phyloP scores from a whole-genome alignment of 2,888 invertebrate species.

The Ashinkailepas kermadecensis region DNA sequence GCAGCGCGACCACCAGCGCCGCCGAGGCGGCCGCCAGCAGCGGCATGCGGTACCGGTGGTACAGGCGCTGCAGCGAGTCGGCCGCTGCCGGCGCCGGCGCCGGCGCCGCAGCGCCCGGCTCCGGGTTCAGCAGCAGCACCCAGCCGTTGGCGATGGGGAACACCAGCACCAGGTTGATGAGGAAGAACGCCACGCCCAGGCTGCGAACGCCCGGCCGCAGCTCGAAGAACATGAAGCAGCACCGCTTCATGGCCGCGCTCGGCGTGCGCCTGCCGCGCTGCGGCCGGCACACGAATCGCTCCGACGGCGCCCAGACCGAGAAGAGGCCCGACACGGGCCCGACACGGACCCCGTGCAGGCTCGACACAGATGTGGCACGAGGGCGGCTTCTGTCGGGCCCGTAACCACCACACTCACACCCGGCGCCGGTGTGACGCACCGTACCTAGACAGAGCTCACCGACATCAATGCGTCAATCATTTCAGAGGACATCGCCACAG shows the following conservation, averaged over 20 bases:
- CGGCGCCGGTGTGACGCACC: too few species aligned
- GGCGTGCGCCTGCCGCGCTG: too few species aligned
- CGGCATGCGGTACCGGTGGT: neutral
- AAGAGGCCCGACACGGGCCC: too few species aligned
- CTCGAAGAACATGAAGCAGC: constrained; percentile 15
- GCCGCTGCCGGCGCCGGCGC: neutral
- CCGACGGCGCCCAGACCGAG: too few species aligned
- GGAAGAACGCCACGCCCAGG: neutral
- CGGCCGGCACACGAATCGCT: too few species aligned
- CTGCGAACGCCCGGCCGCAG: constrained; percentile 3
- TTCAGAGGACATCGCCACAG: too few species aligned
- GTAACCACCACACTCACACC: too few species aligned
- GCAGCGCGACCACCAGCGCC: neutral
- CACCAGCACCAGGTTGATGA: neutral
- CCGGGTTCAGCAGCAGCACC: neutral
- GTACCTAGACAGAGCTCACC: too few species aligned
- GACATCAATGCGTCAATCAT: too few species aligned
- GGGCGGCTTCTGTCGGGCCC: too few species aligned
- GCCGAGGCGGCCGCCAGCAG: neutral
- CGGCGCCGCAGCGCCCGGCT: neutral
- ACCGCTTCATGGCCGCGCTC: neutral
- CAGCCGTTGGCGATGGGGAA: neutral
- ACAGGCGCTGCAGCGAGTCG: neutral
- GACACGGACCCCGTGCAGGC: too few species aligned
- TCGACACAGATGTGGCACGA: too few species aligned